A percentile compares a stretch with the other conserved stretches of the same genome.
These are phyloP conservation scores for Leucoptera coffeella DNA, from an alignment of 2,888 invertebrate genomes.

Conservation along the genomic window DNA sequence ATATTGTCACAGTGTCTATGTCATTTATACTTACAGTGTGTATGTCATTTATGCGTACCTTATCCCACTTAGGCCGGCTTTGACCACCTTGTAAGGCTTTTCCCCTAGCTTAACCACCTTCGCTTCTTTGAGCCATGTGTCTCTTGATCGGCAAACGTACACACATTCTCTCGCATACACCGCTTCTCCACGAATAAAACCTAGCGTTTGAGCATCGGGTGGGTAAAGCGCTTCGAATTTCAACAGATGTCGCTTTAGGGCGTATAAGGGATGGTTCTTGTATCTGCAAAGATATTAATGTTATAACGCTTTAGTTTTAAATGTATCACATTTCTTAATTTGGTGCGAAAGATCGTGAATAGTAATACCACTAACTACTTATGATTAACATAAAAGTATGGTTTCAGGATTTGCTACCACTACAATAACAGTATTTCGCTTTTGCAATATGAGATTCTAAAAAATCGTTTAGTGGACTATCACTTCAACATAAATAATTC, in stretches of 20 bases:
- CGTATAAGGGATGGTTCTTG: constrained; percentile 94
- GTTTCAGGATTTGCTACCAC: too few species aligned
- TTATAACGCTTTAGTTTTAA: too few species aligned
- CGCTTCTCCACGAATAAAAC: constrained; percentile 77
- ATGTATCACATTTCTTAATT: too few species aligned
- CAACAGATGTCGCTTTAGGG: constrained; percentile 78
- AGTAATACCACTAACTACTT: too few species aligned
- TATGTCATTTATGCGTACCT: constrained; percentile 36
- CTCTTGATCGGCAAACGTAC: constrained; percentile 76
- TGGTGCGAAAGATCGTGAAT: too few species aligned
- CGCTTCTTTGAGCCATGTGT: constrained; percentile 92
- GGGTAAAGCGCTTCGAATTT: constrained; percentile 97
- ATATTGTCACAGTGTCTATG: too few species aligned
- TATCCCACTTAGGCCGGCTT: constrained; percentile 86
- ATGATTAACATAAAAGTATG: too few species aligned
- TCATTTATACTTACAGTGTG: too few species aligned
- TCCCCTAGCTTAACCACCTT: constrained; percentile 81
- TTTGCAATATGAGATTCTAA: too few species aligned
- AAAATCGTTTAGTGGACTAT: too few species aligned
- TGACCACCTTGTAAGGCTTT: constrained; percentile 89
- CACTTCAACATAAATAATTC: too few species aligned
- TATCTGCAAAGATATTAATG: constrained; percentile 59
- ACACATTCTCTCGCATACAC: constrained; percentile 89
- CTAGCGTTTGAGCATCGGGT: constrained; percentile 72
- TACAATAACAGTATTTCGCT: too few species aligned